A percentile compares a stretch with the other conserved stretches of the same genome.
Evolutionary conservation across 1,140 invertebrate species (phyloP).

Genomic region (Bilobella aurantiaca): DNA sequence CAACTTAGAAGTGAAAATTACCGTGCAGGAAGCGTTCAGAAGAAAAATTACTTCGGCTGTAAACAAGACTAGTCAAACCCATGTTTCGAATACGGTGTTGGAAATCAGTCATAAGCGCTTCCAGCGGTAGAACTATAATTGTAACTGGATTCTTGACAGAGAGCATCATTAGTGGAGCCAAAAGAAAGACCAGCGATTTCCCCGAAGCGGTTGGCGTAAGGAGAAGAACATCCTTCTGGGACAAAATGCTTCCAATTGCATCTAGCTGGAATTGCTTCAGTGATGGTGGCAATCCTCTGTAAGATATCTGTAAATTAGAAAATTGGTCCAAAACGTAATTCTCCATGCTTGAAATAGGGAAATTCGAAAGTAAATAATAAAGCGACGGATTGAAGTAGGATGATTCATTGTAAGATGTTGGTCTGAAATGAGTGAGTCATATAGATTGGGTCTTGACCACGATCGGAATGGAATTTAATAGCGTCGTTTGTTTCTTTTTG

Average conservation of each 20-base stretch:
- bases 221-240: background rate
- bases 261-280: background rate
- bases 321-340: too few species aligned
- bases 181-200: background rate
- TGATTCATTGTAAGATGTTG: too few species aligned
- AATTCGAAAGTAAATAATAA: too few species aligned
- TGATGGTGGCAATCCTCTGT: background rate
- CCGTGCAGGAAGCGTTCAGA: background rate
- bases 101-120: background rate
- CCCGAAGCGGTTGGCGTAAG: background rate
- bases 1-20: background rate
- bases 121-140: background rate
- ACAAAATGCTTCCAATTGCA: background rate
- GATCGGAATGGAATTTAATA: too few species aligned
- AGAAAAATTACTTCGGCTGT: background rate
- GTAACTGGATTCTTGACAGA: background rate
- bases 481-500: too few species aligned
- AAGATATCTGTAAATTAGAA: background rate
- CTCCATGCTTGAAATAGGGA: too few species aligned
- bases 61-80: background rate
- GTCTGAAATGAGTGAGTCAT: too few species aligned
- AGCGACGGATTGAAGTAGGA: too few species aligned
- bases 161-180: background rate
- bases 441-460: too few species aligned
- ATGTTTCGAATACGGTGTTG: background rate